These are phyloP conservation scores for Hippocampus comes DNA, from an alignment of 2,113 vertebrate genomes.

Conservation along the genomic window DNA sequence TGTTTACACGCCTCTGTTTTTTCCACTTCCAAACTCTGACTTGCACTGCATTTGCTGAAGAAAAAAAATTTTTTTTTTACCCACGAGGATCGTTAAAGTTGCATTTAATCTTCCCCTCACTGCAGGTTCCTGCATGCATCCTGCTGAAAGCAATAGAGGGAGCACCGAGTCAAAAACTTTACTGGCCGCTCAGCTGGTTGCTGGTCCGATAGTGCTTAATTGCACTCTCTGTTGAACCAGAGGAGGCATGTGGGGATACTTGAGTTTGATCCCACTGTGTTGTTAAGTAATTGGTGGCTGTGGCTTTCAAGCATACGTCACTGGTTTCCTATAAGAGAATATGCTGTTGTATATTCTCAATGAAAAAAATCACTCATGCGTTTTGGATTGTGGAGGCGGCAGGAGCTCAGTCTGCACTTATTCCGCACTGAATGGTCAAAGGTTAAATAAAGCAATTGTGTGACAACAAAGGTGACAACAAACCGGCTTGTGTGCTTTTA, in stretches of 20 bases:
- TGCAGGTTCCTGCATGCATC: not conserved
- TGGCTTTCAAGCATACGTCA: slow-evolving; percentile 13
- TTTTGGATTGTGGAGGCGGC: not conserved
- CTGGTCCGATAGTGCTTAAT: slow-evolving; percentile 26
- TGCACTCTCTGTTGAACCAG: slow-evolving; percentile 21
- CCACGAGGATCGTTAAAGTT: slow-evolving; percentile 28
- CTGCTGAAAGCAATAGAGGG: slow-evolving; percentile 16
- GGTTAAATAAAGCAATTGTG: not conserved
- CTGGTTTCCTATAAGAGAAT: slow-evolving; percentile 21
- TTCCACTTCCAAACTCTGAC: slow-evolving; percentile 8
- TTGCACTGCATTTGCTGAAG: slow-evolving; percentile 22
- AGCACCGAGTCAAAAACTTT: slow-evolving; percentile 20
- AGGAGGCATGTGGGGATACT: slow-evolving; percentile 31
- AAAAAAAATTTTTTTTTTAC: slow-evolving; percentile 6
- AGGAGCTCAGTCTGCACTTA: not conserved
- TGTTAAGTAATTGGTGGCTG: slow-evolving; percentile 19
- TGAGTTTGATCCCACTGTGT: slow-evolving; percentile 40
- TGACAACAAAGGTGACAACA: no score
- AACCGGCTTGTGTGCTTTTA: no score
- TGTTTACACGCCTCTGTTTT: not conserved
- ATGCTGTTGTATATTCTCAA: not conserved
- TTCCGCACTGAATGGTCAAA: not conserved
- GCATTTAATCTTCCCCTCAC: slow-evolving; percentile 31
- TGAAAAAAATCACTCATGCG: slow-evolving; percentile 3
- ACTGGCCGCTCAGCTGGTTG: slow-evolving; percentile 12